These are phyloP conservation scores for Plagodis dolabraria DNA, from an alignment of 2,888 invertebrate genomes.

Conservation along the genomic window DNA sequence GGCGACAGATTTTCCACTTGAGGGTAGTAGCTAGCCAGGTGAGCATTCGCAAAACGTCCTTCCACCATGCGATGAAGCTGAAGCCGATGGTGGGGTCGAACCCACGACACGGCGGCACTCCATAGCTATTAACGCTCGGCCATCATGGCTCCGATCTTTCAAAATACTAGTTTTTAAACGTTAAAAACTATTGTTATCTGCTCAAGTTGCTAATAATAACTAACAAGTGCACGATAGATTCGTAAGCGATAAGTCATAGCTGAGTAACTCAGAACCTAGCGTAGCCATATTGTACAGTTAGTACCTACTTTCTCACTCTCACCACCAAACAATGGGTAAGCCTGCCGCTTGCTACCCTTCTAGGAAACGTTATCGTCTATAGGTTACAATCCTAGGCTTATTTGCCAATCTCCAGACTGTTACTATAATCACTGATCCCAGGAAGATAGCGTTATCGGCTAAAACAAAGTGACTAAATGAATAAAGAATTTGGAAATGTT, in stretches of 20 bases:
- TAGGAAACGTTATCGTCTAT: constrained; percentile 9
- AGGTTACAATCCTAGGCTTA: constrained; percentile 3
- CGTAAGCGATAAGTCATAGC: neutral
- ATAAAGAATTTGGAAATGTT: constrained; percentile 13
- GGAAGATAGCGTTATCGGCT: constrained; percentile 14
- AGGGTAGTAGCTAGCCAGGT: too few species aligned
- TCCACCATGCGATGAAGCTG: too few species aligned
- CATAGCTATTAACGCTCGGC: too few species aligned
- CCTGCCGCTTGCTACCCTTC: constrained; percentile 7
- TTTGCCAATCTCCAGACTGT: constrained; percentile 13
- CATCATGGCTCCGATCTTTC: too few species aligned
- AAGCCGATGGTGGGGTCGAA: too few species aligned
- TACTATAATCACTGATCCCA: constrained; percentile 9
- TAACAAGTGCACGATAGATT: neutral
- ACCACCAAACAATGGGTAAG: constrained; percentile 5
- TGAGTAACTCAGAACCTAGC: constrained; percentile 2
- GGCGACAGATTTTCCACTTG: too few species aligned
- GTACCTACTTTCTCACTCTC: neutral
- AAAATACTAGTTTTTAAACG: too few species aligned
- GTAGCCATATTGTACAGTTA: neutral
- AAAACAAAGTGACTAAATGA: constrained; percentile 22
- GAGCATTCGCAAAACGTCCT: too few species aligned
- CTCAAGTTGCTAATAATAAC: too few species aligned
- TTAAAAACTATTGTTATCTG: too few species aligned
- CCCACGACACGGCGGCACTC: too few species aligned